phyloP scores from a whole-genome alignment of 2,113 vertebrate species.

The Hippolais icterina region DNA sequence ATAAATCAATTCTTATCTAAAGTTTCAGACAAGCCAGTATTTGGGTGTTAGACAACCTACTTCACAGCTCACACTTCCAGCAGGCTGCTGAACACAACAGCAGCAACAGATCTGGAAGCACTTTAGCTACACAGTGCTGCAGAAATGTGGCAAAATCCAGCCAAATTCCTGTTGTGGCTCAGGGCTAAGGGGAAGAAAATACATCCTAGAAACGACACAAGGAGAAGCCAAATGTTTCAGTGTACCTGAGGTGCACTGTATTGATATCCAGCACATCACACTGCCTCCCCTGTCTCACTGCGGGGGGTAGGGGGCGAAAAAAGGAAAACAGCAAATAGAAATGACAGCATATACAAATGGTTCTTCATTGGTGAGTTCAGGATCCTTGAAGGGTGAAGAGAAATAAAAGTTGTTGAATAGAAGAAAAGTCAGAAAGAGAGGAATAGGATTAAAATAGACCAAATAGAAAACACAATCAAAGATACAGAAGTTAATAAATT shows the following conservation, averaged over 20 bases:
- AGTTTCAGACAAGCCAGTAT: neutral
- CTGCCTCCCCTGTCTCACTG: neutral
- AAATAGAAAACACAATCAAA: neutral
- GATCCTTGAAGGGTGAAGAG: neutral
- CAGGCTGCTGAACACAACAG: neutral
- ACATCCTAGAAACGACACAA: neutral
- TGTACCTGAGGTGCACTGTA: neutral
- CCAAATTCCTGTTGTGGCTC: neutral
- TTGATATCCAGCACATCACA: neutral
- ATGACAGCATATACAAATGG: neutral
- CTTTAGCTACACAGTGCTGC: neutral
- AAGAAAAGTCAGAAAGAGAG: neutral
- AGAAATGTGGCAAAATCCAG: neutral
- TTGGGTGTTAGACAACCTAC: neutral
- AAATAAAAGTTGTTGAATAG: neutral
- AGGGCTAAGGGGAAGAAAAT: neutral
- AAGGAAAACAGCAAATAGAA: neutral
- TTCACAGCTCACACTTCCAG: neutral
- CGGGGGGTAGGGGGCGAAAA: neutral
- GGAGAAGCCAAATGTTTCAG: neutral
- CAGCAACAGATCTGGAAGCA: conserved; percentile 13
- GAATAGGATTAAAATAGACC: neutral
- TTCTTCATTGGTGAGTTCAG: neutral
- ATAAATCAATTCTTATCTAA: conserved; percentile 2
- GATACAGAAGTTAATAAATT: neutral